Percentiles rank a stretch among this genome's conserved stretches.
Evolutionary conservation across 2,113 vertebrate genomes (phyloP).

Genomic region (Oxygymnocypris stewartii): DNA sequence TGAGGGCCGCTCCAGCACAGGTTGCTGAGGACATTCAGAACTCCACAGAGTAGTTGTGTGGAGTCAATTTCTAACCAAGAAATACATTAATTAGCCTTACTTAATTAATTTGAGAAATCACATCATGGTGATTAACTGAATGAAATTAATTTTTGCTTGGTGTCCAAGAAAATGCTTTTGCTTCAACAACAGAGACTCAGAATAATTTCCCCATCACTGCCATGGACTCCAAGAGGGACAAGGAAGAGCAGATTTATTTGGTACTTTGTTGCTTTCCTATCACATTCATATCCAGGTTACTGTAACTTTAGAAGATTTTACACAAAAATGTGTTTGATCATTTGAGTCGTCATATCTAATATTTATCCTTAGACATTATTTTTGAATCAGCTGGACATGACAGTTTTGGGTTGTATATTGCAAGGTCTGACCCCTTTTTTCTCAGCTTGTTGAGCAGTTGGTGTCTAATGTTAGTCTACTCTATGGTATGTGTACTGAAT

Average conservation of each 20-base stretch:
- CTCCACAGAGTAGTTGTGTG: too few species aligned
- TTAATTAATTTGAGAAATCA: background rate
- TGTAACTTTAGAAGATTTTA: conserved; percentile 43
- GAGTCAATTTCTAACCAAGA: conserved; percentile 1
- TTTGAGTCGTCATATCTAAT: conserved; percentile 43
- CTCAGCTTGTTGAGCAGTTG: conserved; percentile 18
- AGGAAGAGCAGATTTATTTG: conserved; percentile 32
- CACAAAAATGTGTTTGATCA: conserved; percentile 33
- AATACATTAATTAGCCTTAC: conserved; percentile 23
- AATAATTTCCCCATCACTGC: conserved; percentile 38
- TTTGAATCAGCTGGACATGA: conserved; percentile 25
- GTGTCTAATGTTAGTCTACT: conserved; percentile 30
- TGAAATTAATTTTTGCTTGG: conserved; percentile 31
- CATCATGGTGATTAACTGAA: conserved; percentile 3
- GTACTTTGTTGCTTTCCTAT: conserved; percentile 29
- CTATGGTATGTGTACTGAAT: conserved; percentile 38
- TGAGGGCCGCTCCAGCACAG: conserved; percentile 94
- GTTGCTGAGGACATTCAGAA: conserved; percentile 80
- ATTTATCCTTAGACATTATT: conserved; percentile 11
- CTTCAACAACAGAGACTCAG: conserved; percentile 7
- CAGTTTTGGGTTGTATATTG: conserved; percentile 22
- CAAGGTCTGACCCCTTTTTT: conserved; percentile 15
- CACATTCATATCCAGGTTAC: conserved; percentile 42
- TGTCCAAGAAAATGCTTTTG: conserved; percentile 19
- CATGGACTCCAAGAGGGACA: conserved; percentile 25